Percentiles rank a stretch among this genome's conserved stretches.
phyloP scores from a whole-genome alignment of 2,113 vertebrate genomes.

The Tursiops truncatus region DNA sequence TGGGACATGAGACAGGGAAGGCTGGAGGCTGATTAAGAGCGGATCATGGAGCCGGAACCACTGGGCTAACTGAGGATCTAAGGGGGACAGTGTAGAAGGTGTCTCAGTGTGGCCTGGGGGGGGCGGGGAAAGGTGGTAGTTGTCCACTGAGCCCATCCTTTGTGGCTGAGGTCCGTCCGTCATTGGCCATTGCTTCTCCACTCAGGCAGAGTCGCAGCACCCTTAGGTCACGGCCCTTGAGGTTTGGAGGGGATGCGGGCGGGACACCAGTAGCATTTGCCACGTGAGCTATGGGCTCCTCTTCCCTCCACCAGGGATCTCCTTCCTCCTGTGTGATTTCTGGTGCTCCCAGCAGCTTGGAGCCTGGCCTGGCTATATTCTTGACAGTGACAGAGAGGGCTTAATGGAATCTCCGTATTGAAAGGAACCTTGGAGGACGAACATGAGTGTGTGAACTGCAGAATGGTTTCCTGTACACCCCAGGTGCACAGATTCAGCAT shows the following conservation, averaged over 20 bases:
- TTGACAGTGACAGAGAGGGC: background rate
- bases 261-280: too few relatives aligned
- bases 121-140: background rate
- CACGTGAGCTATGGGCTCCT: too few relatives aligned
- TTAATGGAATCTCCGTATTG: rapidly evolving
- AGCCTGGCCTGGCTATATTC: rapidly evolving
- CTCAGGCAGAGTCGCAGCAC: background rate
- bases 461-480: background rate
- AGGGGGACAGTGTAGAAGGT: too few relatives aligned
- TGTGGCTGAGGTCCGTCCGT: rapidly evolving
- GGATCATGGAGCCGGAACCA: rapidly evolving
- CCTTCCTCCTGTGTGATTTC: background rate
- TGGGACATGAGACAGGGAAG: too few relatives aligned
- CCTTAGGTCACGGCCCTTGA: too few relatives aligned
- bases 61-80: rapidly evolving
- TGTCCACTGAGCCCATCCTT: background rate
- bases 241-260: rapidly evolving
- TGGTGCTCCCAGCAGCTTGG: too few relatives aligned
- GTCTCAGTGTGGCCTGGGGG: rapidly evolving
- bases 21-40: background rate
- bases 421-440: rapidly evolving
- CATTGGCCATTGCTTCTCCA: too few relatives aligned
- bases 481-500: too few relatives aligned
- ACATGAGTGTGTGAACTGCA: background rate
- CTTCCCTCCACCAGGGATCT: background rate